Base-by-base conservation (phyloP, 2,113 vertebrate species). In the Eulemur macaco region DNA sequence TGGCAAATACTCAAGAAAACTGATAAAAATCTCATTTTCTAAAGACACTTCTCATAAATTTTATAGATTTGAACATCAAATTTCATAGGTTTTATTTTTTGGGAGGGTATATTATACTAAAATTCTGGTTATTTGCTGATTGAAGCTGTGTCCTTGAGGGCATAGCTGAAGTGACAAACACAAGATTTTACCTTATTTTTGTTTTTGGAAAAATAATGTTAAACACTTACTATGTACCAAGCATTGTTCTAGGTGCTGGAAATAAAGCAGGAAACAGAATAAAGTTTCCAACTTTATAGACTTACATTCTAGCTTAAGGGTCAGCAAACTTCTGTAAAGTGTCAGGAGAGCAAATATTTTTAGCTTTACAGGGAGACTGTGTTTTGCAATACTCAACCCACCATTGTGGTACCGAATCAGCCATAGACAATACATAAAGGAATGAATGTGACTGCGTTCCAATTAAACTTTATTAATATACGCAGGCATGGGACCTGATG, bases 1-100 rank as follows among this genome's bases (percentile, higher is more conserved):
- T 25, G 27, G 64, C 50, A 80, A 96, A 74, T 8, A 21, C 25
- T 69, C 69, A 76, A 58, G 20, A 87, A 95, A 80, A 82, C 0
- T 45, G 84, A 89, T 77, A 58, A 83, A 92, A 94, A 83, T 80
- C 60, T 89, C 56, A 96, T 94, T 86, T 74, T 66, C 90, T 78
- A n/a, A 39, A 52, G 54, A 82, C 39, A 54, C 7, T 56, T 52
- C 58, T 94, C 63, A 89, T 81, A 94, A 95, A 92, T 76, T 69
- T 86, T 66, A 87, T 87, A 71, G 45, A 88, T 78, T 66, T 73
- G 58, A 73, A 73, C 47, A 86, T 77, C 31, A 77, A 20, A 83
- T 58, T 94, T 76, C 50, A 86, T 54, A 92, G 37, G 45, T 42
- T 80, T 91, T 71, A 1, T 29, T 39, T 45, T 60, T 23, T 8